These are phyloP conservation scores for Sebastes miniatus DNA, from an alignment of 2,797 vertebrate species.

Conservation along the genomic window DNA sequence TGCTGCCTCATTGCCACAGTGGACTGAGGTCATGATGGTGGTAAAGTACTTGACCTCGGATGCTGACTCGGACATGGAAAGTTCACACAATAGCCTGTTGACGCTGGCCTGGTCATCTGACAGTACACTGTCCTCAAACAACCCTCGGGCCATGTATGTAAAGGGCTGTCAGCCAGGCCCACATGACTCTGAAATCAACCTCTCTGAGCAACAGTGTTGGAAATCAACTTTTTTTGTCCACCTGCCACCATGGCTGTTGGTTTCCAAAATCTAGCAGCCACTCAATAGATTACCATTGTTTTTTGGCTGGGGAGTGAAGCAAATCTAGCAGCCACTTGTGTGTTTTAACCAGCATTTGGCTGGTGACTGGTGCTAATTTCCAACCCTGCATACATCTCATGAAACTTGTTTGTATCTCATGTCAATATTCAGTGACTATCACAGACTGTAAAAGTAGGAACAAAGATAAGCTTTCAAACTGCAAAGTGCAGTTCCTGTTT, in stretches of 20 bases:
- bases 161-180: background rate
- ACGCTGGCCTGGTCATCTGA: slow-evolving; percentile 33
- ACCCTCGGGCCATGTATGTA: background rate
- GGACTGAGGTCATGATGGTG: slow-evolving; percentile 2
- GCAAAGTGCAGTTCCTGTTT: slow-evolving; percentile 10
- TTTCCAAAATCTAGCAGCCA: too few species aligned
- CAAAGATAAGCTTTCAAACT: slow-evolving; percentile 21
- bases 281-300: too few species aligned
- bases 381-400: background rate
- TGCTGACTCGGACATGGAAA: slow-evolving; percentile 7
- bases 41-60: slow-evolving; percentile 23
- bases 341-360: too few species aligned
- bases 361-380: too few species aligned
- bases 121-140: slow-evolving; percentile 5
- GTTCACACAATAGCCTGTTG: slow-evolving; percentile 29
- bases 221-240: too few species aligned
- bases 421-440: background rate
- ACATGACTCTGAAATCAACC: slow-evolving; percentile 2
- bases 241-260: too few species aligned
- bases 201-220: background rate
- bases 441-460: background rate
- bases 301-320: too few species aligned
- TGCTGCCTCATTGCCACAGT: background rate
- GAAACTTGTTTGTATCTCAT: background rate
- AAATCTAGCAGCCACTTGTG: too few species aligned